These are phyloP conservation scores for Entomobrya multifasciata DNA, from an alignment of 2,888 invertebrate species.

Conservation along the genomic window DNA sequence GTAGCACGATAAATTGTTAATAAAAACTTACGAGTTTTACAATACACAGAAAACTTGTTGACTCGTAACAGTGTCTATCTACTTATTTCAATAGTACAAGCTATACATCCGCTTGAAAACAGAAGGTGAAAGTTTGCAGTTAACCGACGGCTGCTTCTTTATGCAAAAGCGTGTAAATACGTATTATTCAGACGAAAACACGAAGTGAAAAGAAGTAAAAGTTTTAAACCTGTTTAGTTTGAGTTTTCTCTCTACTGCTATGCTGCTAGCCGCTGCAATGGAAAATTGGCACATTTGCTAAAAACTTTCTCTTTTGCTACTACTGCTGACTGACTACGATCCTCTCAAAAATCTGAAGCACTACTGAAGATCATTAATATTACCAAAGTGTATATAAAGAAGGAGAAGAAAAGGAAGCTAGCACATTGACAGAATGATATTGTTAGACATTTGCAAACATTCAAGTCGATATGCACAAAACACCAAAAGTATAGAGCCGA, in stretches of 20 bases:
- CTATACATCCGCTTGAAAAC: slow-evolving; percentile 9
- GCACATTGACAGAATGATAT: slow-evolving; percentile 3
- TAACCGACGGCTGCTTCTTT: slow-evolving; percentile 19
- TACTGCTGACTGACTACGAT: slow-evolving; percentile 14
- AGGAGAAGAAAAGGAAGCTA: slow-evolving; percentile 13
- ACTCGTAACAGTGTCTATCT: background rate
- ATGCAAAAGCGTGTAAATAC: background rate
- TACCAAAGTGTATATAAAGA: slow-evolving; percentile 56
- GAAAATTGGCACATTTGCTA: background rate
- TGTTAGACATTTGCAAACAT: slow-evolving; percentile 29
- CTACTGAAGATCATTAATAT: slow-evolving; percentile 66
- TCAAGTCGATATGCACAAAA: slow-evolving; percentile 10
- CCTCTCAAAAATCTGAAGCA: slow-evolving; percentile 65
- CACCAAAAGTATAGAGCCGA: background rate
- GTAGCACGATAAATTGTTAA: background rate
- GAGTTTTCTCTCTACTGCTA: no score
- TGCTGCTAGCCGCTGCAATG: background rate
- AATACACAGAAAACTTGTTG: slow-evolving; percentile 23
- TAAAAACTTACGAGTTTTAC: background rate
- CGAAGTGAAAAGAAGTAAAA: background rate
- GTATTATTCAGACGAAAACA: background rate
- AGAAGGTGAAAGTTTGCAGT: slow-evolving; percentile 17
- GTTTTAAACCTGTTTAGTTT: background rate
- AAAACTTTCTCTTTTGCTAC: background rate
- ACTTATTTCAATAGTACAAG: slow-evolving; percentile 15